Evolutionary conservation across 2,113 vertebrate species (phyloP).

Genomic region (Muscicapa adusta): DNA sequence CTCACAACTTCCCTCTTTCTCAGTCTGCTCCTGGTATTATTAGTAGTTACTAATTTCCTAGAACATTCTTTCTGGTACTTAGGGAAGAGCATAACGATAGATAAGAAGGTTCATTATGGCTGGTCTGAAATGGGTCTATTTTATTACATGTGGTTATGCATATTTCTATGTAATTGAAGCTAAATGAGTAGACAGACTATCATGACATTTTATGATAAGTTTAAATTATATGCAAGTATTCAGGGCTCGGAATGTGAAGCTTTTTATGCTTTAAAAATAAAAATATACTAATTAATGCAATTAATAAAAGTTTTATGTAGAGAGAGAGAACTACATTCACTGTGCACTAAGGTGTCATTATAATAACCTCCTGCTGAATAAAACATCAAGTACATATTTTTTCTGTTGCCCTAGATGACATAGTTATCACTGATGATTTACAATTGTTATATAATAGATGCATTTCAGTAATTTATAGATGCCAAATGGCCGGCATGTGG

Average conservation of each 20-base stretch:
- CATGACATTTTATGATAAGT: not conserved
- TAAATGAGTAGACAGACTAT: not conserved
- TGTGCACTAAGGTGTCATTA: not conserved
- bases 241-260: not conserved
- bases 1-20: not conserved
- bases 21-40: not conserved
- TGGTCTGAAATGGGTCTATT: not conserved
- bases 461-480: conserved; percentile 15
- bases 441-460: not conserved
- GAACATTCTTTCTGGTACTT: not conserved
- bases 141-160: not conserved
- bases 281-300: conserved; percentile 42
- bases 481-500: not conserved
- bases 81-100: not conserved
- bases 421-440: not conserved
- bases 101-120: not conserved
- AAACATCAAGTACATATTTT: conserved; percentile 32
- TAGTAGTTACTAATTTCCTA: not conserved
- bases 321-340: not conserved
- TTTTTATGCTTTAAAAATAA: conserved; percentile 32
- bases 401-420: conserved; percentile 2
- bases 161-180: conserved; percentile 5
- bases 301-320: conserved; percentile 27
- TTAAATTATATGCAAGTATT: not conserved
- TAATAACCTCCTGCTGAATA: conserved; percentile 39